These are phyloP conservation scores for Spinus olivaceus DNA, from an alignment of 2,797 vertebrate species.

Conservation along the genomic window DNA sequence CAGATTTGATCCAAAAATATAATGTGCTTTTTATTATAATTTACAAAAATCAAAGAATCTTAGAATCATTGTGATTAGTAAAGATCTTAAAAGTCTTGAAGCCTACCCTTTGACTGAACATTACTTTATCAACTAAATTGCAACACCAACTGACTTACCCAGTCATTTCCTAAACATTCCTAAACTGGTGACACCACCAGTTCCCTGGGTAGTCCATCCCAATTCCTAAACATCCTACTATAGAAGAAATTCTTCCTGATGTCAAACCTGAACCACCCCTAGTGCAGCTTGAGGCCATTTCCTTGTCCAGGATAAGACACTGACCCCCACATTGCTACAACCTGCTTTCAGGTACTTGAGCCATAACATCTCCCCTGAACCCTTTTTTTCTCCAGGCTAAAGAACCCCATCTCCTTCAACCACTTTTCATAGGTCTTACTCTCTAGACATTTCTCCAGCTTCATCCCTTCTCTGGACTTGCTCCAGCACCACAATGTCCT, in stretches of 20 bases:
- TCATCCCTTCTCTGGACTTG: neutral
- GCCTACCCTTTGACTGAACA: neutral
- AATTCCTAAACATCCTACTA: neutral
- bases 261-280: neutral
- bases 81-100: neutral
- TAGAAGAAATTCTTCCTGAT: neutral
- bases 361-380: neutral
- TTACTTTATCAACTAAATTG: neutral
- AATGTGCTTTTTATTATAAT: neutral
- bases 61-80: accelerated
- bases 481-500: neutral
- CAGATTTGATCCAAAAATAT: neutral
- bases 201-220: neutral
- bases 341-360: neutral
- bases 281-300: neutral
- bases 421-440: neutral
- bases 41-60: neutral
- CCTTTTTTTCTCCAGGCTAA: neutral
- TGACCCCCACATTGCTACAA: accelerated
- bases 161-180: neutral
- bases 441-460: neutral
- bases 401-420: neutral
- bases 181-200: neutral
- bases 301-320: neutral
- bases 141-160: neutral